Evolutionary conservation across 2,113 vertebrate genomes (phyloP).

Genomic region (Hymenochirus boettgeri): DNA sequence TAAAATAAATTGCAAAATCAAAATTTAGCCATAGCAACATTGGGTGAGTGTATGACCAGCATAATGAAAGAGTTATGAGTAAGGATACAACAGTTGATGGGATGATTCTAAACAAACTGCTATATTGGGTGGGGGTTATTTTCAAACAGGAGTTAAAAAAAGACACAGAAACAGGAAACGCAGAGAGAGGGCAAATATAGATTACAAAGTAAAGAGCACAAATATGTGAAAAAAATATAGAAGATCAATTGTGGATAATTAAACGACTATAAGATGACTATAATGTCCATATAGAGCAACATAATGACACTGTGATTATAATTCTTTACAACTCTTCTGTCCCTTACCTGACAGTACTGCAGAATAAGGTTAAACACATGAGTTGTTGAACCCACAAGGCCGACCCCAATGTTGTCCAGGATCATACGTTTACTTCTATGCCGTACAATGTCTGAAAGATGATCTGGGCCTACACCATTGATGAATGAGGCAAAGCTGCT

Average conservation of each 20-base stretch:
- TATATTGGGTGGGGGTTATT: no score
- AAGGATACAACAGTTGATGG: no score
- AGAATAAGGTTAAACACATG: constrained; percentile 69
- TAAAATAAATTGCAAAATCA: no score
- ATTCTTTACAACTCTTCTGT: not conserved
- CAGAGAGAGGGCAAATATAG: no score
- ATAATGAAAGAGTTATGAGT: no score
- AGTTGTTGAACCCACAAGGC: constrained; percentile 77
- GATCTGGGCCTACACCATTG: constrained; percentile 58
- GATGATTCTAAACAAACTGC: no score
- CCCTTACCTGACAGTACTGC: constrained; percentile 75
- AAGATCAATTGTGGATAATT: not conserved
- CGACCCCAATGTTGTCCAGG: constrained; percentile 81
- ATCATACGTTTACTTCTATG: constrained; percentile 84
- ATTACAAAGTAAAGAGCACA: no score
- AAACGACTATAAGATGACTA: not conserved
- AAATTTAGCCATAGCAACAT: no score
- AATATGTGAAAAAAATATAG: not conserved
- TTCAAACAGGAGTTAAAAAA: no score
- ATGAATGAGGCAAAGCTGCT: constrained; percentile 78
- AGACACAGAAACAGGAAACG: no score
- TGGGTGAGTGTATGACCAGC: no score
- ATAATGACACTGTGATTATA: not conserved
- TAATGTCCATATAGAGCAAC: not conserved
- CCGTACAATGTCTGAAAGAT: constrained; percentile 60